Evolutionary conservation across 2,797 vertebrate species (phyloP), one percentile per base, ranked within the genome.

Genomic region (Nannoperca australis): DNA sequence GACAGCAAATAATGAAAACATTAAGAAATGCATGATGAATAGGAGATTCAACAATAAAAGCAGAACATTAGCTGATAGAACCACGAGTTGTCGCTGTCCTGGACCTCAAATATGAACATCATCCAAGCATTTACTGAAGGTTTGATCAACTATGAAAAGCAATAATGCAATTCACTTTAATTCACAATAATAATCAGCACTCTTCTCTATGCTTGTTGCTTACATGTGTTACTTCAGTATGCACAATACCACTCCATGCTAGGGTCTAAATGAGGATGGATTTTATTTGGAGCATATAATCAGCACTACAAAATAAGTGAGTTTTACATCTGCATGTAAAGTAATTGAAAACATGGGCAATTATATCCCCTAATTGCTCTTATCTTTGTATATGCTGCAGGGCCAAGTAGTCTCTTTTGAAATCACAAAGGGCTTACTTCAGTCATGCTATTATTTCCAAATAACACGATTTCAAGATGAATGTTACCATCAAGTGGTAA

Each of bases 401-500:
- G 32, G 14, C 9, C 34, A 51, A 44, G 11, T 32, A 13, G 17
- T 49, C n/a, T 24, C 13, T 53, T 61, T 47, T 20, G 11, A 30
- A 38, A 36, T 73, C 7, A 42, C n/a, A 7, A 10, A 45, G 7
- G 45, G 7, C 22, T 22, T 11, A 45, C 14, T 36, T 22, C 2
- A 40, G 17, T 18, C 12, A 20, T 22, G 27, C 5, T 30, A 17
- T 45, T 55, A 36, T n/a, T 65, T 49, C 20, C 40, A 56, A 60
- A 10, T 24, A 13, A 30, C 12, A 22, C 7, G 20, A 64, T 61
- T 77, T 59, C 3, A 63, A 49, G 34, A 27, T 1, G 66, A 76
- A 85, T 84, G 50, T 61, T 74, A 3, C 88, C 85, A 86, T 69
- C 83, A 17, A 44, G 86, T 81, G 92, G 70, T 73, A 2, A 45